Evolutionary conservation across 2,888 invertebrate genomes (phyloP).

Genomic region (Lithophane socia): DNA sequence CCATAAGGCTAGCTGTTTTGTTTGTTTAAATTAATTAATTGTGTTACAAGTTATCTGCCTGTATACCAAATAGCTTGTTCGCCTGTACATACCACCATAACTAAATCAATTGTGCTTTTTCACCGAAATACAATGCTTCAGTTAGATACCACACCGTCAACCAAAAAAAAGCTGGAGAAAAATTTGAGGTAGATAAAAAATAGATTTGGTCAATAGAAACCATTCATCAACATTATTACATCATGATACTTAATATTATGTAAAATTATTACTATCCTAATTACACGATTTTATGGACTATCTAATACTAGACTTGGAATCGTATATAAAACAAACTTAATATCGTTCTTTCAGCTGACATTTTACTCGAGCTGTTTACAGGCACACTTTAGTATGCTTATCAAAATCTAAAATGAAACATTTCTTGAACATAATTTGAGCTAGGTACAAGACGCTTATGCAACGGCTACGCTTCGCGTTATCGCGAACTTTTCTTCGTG

Average conservation of each 20-base stretch:
- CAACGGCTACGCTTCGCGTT: too few relatives aligned
- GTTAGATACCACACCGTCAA: not conserved
- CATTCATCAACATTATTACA: conserved; percentile 1
- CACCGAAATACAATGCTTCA: too few relatives aligned
- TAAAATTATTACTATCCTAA: conserved; percentile 1
- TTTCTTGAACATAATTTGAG: not conserved
- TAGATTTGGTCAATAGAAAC: conserved; percentile 9
- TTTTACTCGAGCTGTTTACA: not conserved
- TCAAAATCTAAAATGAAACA: not conserved
- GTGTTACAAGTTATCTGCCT: too few relatives aligned
- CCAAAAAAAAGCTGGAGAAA: not conserved
- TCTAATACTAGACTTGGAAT: not conserved
- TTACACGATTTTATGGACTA: not conserved
- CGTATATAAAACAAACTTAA: not conserved
- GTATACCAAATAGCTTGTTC: too few relatives aligned
- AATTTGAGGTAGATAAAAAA: conserved; percentile 17
- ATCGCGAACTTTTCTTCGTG: too few relatives aligned
- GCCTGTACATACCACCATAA: not conserved
- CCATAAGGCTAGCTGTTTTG: too few relatives aligned
- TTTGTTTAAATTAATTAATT: too few relatives aligned
- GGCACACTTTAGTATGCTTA: not conserved
- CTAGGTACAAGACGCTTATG: not conserved
- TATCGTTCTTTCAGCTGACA: too few relatives aligned
- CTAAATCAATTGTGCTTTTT: not conserved
- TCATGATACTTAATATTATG: not conserved